Evolutionary conservation across 2,113 vertebrate species (phyloP).

Genomic region (Ptilorrhoa leucosticta): DNA sequence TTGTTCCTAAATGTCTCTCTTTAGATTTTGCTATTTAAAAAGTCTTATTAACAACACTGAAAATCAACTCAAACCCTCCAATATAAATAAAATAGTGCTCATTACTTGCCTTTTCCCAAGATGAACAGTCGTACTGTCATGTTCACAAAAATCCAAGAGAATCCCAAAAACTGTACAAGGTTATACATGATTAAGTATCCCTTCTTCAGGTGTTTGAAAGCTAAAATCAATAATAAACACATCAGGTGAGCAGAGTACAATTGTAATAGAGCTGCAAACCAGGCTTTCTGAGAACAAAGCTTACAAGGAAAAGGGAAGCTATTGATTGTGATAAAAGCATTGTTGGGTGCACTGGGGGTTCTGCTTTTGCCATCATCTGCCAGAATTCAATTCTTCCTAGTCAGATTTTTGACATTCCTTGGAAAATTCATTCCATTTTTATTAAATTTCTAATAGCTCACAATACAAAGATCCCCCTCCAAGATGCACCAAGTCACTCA

Average conservation of each 20-base stretch:
- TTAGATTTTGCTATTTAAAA: neutral
- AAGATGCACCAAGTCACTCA: neutral
- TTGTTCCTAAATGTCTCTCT: neutral
- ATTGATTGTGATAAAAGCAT: neutral
- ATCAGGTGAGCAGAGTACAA: neutral
- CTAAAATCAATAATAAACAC: constrained; percentile 38
- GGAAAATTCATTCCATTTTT: neutral
- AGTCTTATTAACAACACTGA: neutral
- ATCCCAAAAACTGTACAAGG: constrained; percentile 94
- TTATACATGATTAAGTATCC: constrained; percentile 91
- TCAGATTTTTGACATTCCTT: neutral
- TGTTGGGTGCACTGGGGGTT: neutral
- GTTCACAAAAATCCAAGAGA: constrained; percentile 96
- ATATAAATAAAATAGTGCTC: neutral
- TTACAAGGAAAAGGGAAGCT: neutral
- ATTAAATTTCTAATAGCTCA: neutral
- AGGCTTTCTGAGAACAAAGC: neutral
- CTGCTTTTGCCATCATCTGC: neutral
- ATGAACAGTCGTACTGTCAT: constrained; percentile 92
- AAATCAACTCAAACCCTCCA: neutral
- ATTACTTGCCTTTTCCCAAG: constrained; percentile 85
- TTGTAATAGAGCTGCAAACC: neutral
- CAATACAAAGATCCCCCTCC: neutral
- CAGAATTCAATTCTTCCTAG: neutral
- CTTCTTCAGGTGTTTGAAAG: constrained; percentile 81